Base-by-base conservation (phyloP, 2,888 invertebrate species). In the Platycheirus rosarum region DNA sequence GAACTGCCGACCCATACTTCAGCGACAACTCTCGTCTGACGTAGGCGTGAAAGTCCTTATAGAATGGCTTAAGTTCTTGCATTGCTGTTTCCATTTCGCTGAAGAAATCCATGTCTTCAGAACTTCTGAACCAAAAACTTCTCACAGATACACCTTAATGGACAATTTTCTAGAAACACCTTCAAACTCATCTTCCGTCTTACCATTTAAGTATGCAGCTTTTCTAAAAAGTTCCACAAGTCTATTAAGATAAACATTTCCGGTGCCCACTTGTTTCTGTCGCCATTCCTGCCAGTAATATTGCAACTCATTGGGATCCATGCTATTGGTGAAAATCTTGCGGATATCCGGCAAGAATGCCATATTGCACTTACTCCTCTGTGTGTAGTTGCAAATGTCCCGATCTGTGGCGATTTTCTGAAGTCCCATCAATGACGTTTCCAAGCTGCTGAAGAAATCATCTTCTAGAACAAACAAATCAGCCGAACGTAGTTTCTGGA, bases 201-300 rank as follows among this genome's bases (percentile, higher is more conserved):
- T 87, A 93, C 93, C 93, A 87, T 95, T 94, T 55, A 94, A 89
- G 86, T 90, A 90, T 5, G 95, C 94, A 11, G 94, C 94, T 88
- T 94, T 94, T 84, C 94, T 94, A 73, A 92, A 91, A 16, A 94
- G 87, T 29, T 91, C 89, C 0, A 94, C 93, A 86, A 94, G 94
- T 77, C 93, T 92, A 18, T 92, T 91, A 87, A 93, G 95, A 7
- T 80, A 40, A 18, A 14, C 29, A 20, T 92, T 92, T 3, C 86
- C 85, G 0, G 80, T 75, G n/a, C 46, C 40, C 0, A 86, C 85
- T 0, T 93, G 91, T 84, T 91, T 91, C 3, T 93, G 92, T 82
- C 96, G 92, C 95, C 96, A 96, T 86, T 94, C 93, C 14, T 93
- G 88, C 96, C 96, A 97, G 0, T 93, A 91, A 86, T 95, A 92